Base-by-base conservation (phyloP, 2,113 vertebrate genomes). In the Vicugna pacos region DNA sequence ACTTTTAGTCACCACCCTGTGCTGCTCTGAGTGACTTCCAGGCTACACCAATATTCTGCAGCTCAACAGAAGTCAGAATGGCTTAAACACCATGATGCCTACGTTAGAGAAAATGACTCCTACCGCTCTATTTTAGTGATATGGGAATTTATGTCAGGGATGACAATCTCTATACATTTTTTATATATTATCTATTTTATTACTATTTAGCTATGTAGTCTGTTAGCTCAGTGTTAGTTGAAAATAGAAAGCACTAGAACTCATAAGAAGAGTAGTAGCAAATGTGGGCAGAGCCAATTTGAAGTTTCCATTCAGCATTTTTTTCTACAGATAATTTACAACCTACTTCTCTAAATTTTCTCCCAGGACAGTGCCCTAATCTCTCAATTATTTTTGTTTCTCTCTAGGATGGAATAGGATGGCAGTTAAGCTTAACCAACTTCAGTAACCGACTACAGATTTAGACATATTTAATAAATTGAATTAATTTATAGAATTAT, bases 331-430 rank as follows among this genome's bases (percentile, higher is more conserved):
- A n/a, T 70, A 54, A 58, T 46, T 42, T 15, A 67, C 42, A 79
- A 58, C 1, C 1, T 1, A 8, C 20, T 72, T 75, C 24, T 85
- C 48, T 32, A 82, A 0, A 1, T 50, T 90, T 92, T 56, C 62
- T 90, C 3, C 52, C 8, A 26, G 67, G 30, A 81, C 12, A 42
- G 38, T 35, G 6, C 24, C 22, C 12, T 81, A 67, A 77, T 6
- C 38, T 79, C 48, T 67, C 58, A 62, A 64, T 87, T 22, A 77
- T 52, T 80, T 75, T 30, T 72, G 20, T 95, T 92, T 86, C 58
- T 84, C 20, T 75, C 64, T 35, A 56, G 76, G 50, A 50, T 48
- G 15, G 28, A 69, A 52, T 2, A 80, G 64, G 19, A 46, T 6
- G 15, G 22, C 35, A 52, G 65, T 46, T 38, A 93, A 82, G 50